A percentile compares a stretch with the other conserved stretches of the same genome.
Conservation (phyloP, 2,888 invertebrate genomes). For the Drosophila pseudotalamancana region DNA sequence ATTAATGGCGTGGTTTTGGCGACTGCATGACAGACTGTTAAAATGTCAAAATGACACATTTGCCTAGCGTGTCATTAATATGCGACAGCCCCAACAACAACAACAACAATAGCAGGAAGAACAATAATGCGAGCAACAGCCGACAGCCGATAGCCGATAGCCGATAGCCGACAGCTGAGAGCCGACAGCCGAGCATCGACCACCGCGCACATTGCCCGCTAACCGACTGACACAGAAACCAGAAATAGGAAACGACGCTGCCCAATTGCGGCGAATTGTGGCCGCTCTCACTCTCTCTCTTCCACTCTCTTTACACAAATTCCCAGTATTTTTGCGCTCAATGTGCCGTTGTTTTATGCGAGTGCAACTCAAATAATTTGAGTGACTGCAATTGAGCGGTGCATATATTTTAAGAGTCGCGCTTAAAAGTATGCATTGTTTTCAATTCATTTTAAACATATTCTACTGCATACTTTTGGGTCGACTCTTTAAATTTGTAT, state of each 20-base stretch:
- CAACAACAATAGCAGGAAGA: conserved; percentile 13
- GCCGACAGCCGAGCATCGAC: conserved; percentile 29
- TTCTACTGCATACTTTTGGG: conserved; percentile 33
- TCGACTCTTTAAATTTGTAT: not conserved
- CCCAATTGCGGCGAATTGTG: conserved; percentile 37
- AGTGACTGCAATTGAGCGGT: conserved; percentile 13
- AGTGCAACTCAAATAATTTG: conserved; percentile 11
- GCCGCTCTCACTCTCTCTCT: not conserved
- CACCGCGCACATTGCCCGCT: conserved; percentile 62
- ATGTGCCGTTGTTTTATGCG: not conserved
- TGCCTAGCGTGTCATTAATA: conserved; percentile 80
- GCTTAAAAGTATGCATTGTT: conserved; percentile 31
- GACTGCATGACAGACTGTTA: conserved; percentile 78
- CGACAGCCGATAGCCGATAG: conserved; percentile 19
- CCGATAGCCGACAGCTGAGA: conserved; percentile 12
- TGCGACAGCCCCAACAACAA: conserved; percentile 61
- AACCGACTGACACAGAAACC: conserved; percentile 78
- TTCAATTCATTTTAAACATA: not conserved
- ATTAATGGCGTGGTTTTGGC: conserved; percentile 68
- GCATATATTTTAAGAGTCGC: conserved; percentile 9
- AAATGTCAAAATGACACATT: conserved; percentile 80
- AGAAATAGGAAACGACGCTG: conserved; percentile 28
- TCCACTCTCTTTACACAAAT: conserved; percentile 24
- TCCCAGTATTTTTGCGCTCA: conserved; percentile 64
- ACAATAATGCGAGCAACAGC: conserved; percentile 13